phyloP scores from a whole-genome alignment of 92 coral and sea anemone genomes.

The Actinostola sp. region DNA sequence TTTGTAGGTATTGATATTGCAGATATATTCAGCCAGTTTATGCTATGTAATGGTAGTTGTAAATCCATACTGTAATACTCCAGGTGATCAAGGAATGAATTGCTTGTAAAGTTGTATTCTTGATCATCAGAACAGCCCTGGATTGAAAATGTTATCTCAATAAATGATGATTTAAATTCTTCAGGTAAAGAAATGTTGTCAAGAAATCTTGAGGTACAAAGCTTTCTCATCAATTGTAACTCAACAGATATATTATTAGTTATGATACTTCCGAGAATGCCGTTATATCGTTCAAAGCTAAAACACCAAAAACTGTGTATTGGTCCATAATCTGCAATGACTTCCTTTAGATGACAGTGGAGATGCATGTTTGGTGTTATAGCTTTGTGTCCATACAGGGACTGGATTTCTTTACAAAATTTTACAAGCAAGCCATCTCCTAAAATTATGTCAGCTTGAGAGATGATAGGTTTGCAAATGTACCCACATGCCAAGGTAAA shows the following conservation, averaged over 20 bases:
- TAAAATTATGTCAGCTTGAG: constrained; percentile 14
- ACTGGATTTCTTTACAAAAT: constrained; percentile 39
- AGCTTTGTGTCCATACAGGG: constrained; percentile 35
- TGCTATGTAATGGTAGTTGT: not conserved
- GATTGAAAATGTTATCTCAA: not conserved
- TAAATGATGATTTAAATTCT: constrained; percentile 34
- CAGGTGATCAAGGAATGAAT: not conserved
- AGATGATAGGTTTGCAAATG: constrained; percentile 33
- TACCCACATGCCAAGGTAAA: constrained; percentile 47
- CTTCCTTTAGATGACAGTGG: constrained; percentile 44
- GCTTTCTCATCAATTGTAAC: constrained; percentile 59
- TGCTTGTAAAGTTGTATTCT: not conserved
- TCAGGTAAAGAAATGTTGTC: constrained; percentile 29
- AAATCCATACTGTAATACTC: not conserved
- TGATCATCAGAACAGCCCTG: constrained; percentile 2
- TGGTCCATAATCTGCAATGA: constrained; percentile 54
- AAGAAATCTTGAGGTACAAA: constrained; percentile 20
- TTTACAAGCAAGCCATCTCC: constrained; percentile 45
- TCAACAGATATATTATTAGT: too few relatives aligned
- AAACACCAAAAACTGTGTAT: constrained; percentile 35
- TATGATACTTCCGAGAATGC: too few relatives aligned
- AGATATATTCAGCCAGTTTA: not conserved
- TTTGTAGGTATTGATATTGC: not conserved
- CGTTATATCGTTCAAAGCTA: too few relatives aligned
- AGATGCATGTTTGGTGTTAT: constrained; percentile 65